Conservation (phyloP, 2,888 invertebrate species). For the Epirrhoe tristata region DNA sequence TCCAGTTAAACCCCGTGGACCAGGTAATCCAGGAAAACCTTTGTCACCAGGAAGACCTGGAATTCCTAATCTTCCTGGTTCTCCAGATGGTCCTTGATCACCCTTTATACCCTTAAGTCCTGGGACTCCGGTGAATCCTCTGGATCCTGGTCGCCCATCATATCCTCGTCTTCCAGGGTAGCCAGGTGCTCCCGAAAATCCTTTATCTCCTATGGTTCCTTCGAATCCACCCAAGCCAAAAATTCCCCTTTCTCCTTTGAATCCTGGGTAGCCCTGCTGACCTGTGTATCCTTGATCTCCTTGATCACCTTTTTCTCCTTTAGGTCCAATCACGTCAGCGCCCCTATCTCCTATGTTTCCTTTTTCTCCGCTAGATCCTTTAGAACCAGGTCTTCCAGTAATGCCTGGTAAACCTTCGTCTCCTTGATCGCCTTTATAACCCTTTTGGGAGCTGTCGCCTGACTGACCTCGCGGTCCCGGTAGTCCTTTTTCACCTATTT, state of each 20-base stretch:
- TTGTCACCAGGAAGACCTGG: slow-evolving; percentile 84
- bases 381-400: slow-evolving; percentile 71
- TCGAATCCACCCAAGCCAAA: slow-evolving; percentile 77
- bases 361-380: slow-evolving; percentile 76
- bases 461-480: slow-evolving; percentile 83
- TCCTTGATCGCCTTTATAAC: slow-evolving; percentile 85
- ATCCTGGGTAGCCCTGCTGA: slow-evolving; percentile 77
- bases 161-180: slow-evolving; percentile 83
- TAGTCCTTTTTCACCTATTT: slow-evolving; percentile 81
- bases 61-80: slow-evolving; percentile 74
- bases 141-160: slow-evolving; percentile 61
- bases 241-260: slow-evolving; percentile 85
- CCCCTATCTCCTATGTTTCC: slow-evolving; percentile 87
- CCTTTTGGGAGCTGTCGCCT: slow-evolving; percentile 87
- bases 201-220: slow-evolving; percentile 83
- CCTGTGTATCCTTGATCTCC: slow-evolving; percentile 86
- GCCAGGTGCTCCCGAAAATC: slow-evolving; percentile 84
- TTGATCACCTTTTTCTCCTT: slow-evolving; percentile 86
- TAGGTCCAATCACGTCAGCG: slow-evolving; percentile 69
- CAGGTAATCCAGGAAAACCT: slow-evolving; percentile 74
- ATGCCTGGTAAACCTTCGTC: slow-evolving; percentile 81
- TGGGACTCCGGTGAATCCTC: slow-evolving; percentile 81
- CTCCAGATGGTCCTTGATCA: slow-evolving; percentile 56
- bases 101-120: slow-evolving; percentile 70
- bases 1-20: slow-evolving; percentile 48